Base-by-base conservation (phyloP, 2,888 invertebrate genomes). In the Calameuta pallipes region DNA sequence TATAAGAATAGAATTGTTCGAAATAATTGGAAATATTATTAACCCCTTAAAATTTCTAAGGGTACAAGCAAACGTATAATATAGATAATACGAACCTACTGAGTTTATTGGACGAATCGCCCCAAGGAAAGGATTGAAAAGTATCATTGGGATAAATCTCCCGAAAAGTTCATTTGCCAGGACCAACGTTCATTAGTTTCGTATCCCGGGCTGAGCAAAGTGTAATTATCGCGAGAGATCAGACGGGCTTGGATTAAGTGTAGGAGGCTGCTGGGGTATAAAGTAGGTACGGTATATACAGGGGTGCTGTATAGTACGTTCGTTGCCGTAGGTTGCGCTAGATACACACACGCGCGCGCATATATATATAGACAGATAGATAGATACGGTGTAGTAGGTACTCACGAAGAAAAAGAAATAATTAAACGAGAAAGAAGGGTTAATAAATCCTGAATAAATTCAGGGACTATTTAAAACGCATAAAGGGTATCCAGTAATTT, bases 381-480 rank as follows among this genome's bases (percentile, higher is more conserved):
- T 30, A 12, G 12, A 23, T 71, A 23, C 2, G 71, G 9, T 9
- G 56, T 9, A 56, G 23, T 56, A 56, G 56, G 56, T 31, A 73
- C 4, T 35, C 23, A 33, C 56, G 73, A n/a, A 30, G 31, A n/a
- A 56, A 56, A 77, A 73, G 74, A 33, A 68, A 30, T 75, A 76
- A 78, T 78, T 78, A 73, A 78, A 37, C 12, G 75, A 37, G 33
- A 34, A 69, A 36, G 37, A 37, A 78, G n/a, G 36, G 41, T 76
- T 76, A 75, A 41, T 35, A 56, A 76, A 34, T 9, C 31, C 34
- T 70, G 15, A 56, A 56, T 75, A 56, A 78, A 76, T 75, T 71
- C 35, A 73, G 75, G 9, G 13, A 78, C 34, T 71, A 78, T 75
- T 78, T 56, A 75, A 75, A 78, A 75, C n/a, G 15, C 70, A 76